phyloP scores from a whole-genome alignment of 2,113 vertebrate genomes.

The Notechis scutatus region DNA sequence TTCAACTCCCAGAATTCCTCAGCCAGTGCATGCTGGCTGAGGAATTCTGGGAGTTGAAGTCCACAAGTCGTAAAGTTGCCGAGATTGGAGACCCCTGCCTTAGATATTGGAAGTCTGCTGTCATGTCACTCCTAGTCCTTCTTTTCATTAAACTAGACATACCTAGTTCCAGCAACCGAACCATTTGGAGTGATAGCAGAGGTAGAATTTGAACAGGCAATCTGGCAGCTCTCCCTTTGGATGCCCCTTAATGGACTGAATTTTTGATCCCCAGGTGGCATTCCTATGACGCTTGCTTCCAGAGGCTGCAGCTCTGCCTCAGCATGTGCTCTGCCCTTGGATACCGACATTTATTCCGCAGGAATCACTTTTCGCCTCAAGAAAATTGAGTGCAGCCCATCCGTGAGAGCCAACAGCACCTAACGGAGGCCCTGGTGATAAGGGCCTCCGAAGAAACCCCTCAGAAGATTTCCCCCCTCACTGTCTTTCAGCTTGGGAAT shows the following conservation, averaged over 20 bases:
- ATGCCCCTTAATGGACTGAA: background rate
- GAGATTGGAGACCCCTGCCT: too few relatives aligned
- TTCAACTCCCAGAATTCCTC: too few relatives aligned
- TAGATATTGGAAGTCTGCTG: too few relatives aligned
- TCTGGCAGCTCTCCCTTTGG: background rate
- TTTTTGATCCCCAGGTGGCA: background rate
- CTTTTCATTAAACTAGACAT: too few relatives aligned
- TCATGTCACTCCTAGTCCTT: too few relatives aligned
- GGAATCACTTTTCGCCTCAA: background rate
- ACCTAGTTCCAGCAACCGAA: background rate
- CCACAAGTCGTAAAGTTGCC: too few relatives aligned
- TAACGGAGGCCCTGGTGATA: background rate
- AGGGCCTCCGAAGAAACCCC: background rate
- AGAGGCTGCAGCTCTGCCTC: background rate
- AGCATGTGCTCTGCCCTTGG: background rate
- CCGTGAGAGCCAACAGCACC: background rate
- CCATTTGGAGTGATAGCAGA: background rate
- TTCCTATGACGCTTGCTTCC: fast-evolving
- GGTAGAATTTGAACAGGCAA: background rate
- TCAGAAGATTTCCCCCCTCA: background rate
- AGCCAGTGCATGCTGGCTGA: too few relatives aligned
- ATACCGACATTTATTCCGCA: background rate
- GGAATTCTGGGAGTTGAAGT: too few relatives aligned
- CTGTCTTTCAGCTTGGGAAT: background rate
- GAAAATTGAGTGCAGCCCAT: background rate